Base-by-base conservation (phyloP, 2,888 invertebrate genomes). In the Marasmarcha lunaedactyla region DNA sequence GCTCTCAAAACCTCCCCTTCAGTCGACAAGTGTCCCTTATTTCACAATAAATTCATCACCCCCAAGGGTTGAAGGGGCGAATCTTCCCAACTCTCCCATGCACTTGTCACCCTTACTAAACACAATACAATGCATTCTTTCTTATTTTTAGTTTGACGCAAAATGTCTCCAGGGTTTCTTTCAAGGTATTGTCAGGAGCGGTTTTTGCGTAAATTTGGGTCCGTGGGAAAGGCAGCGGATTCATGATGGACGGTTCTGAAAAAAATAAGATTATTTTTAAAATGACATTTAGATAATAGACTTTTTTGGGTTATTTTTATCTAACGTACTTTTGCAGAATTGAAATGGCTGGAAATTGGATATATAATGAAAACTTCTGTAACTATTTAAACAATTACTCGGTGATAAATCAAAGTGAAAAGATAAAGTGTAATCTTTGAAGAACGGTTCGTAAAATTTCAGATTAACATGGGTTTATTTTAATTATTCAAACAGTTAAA, bases 91-190 rank as follows among this genome's bases (percentile, higher is more conserved):
- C 44, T 46, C 58, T 63, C 66, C 66, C 63, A 59, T 62, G 58
- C 52, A 76, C 77, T 79, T 78, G 77, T 76, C 71, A 70, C 71
- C 20, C 63, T 68, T 59, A 51, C n/a, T 52, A 55, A 59, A 64
- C 50, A 51, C 55, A 59, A 49, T 48, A 37, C 48, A 46, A 44
- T 51, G n/a, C n/a, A n/a, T n/a, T n/a, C n/a, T n/a, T n/a, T n/a
- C n/a, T n/a, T n/a, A 58, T 70, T 71, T 68, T 66, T 62, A 57
- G 61, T 57, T 63, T 70, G 59, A 71, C 59, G 70, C 63, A 63
- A 71, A 63, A 55, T 60, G 51, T 61, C 61, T 59, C 54, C 54
- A 48, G 41, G 41, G 41, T 46, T 59, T 52, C 55, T 60, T 64
- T 62, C 49, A 48, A 46, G 44, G 50, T 48, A 54, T 67, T 58